Percentiles rank a stretch among this genome's conserved stretches.
Evolutionary conservation across 1,140 invertebrate species (phyloP).

Genomic region (Aphelenchoides avenae): DNA sequence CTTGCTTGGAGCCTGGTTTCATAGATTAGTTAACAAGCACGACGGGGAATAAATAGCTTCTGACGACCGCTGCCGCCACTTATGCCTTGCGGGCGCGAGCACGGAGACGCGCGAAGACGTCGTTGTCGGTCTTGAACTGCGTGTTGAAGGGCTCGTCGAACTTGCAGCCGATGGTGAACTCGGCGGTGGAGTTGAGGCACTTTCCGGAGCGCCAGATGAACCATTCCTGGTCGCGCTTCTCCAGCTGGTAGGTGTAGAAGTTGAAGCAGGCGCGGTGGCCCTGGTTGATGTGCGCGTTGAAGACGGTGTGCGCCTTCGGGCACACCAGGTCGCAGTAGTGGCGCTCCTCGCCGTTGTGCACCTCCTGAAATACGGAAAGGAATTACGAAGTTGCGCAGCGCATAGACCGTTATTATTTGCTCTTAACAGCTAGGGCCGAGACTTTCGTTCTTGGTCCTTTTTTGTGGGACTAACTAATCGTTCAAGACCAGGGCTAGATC

Average conservation of each 20-base stretch:
- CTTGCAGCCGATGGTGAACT: conserved; percentile 56
- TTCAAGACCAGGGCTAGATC: neutral
- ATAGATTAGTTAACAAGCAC: no score
- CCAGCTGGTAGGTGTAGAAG: conserved; percentile 57
- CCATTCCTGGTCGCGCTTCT: conserved; percentile 44
- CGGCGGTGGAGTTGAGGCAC: conserved; percentile 53
- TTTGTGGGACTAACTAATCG: neutral
- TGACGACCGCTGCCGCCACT: no score
- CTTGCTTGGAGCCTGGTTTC: no score
- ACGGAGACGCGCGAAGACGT: conserved; percentile 49
- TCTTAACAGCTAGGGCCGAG: neutral
- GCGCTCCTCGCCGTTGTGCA: conserved; percentile 54
- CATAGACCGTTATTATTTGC: no score
- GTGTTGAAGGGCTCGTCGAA: conserved; percentile 59
- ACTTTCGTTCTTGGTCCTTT: neutral
- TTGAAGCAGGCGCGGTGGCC: conserved; percentile 56
- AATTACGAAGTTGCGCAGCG: no score
- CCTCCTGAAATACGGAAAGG: conserved; percentile 37
- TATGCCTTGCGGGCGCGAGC: conserved; percentile 37
- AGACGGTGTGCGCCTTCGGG: conserved; percentile 58
- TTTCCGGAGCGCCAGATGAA: conserved; percentile 57
- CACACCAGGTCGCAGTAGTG: conserved; percentile 58
- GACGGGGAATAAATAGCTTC: no score
- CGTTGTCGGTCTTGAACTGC: conserved; percentile 55
- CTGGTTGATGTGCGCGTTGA: conserved; percentile 56